Evolutionary conservation across 2,888 invertebrate species (phyloP).

Genomic region (Parthenolecanium corni): DNA sequence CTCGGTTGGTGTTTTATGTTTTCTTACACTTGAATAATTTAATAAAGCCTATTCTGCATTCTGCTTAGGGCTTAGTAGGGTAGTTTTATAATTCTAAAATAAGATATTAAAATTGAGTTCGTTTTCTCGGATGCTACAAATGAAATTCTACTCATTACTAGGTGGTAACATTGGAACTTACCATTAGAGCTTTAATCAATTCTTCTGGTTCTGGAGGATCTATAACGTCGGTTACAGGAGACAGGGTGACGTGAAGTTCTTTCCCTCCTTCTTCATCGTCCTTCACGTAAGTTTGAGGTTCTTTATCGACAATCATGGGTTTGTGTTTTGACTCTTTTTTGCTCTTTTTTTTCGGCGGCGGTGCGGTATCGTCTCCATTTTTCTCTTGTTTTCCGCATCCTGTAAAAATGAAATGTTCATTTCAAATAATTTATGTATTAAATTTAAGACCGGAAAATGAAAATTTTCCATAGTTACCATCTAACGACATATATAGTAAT

Average conservation of each 20-base stretch:
- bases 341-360: slow-evolving; percentile 34
- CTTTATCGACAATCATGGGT: slow-evolving; percentile 39
- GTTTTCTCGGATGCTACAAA: too few relatives aligned
- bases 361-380: slow-evolving; percentile 5
- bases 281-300: slow-evolving; percentile 43
- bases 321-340: slow-evolving; percentile 38
- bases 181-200: slow-evolving; percentile 61
- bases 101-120: neutral
- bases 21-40: neutral
- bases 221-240: slow-evolving; percentile 65
- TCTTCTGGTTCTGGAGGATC: slow-evolving; percentile 90
- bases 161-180: too few relatives aligned
- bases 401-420: neutral
- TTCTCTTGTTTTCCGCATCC: slow-evolving; percentile 1
- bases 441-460: too few relatives aligned
- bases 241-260: slow-evolving; percentile 62
- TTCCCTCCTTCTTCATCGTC: slow-evolving; percentile 56
- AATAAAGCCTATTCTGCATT: neutral
- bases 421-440: too few relatives aligned
- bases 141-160: too few relatives aligned
- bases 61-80: too few relatives aligned
- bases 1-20: too few relatives aligned
- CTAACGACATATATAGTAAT: too few relatives aligned
- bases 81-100: slow-evolving; percentile 38
- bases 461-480: too few relatives aligned